Percentiles rank a stretch among this genome's conserved stretches.
These are phyloP conservation scores for Brachyhypopomus occidentalis DNA, from an alignment of 2,113 vertebrate species.

Conservation along the genomic window DNA sequence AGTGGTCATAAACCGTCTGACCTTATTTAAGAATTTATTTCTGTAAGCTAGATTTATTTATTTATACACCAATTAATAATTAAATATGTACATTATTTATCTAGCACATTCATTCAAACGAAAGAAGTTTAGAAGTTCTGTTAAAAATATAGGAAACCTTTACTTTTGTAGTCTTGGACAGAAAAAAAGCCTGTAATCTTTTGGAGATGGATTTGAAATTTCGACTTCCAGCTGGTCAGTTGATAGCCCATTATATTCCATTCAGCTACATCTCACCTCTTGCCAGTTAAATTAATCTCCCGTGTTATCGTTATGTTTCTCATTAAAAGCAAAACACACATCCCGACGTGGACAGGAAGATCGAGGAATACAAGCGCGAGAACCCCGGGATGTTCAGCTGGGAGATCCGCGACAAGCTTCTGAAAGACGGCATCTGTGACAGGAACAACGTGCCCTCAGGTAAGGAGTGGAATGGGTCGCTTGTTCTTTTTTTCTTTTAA, in stretches of 20 bases:
- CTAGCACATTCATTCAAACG: no score
- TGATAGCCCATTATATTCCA: neutral
- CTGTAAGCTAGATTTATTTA: no score
- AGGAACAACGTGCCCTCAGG: slow-evolving; percentile 96
- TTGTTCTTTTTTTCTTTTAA: neutral
- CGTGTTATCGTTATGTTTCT: neutral
- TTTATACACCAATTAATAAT: no score
- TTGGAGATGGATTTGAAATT: neutral
- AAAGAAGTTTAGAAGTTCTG: no score
- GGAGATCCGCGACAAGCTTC: slow-evolving; percentile 95
- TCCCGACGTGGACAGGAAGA: slow-evolving; percentile 96
- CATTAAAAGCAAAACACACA: slow-evolving; percentile 87
- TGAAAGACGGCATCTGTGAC: slow-evolving; percentile 95
- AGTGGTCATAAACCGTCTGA: no score
- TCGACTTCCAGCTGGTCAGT: neutral
- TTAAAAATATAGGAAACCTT: no score
- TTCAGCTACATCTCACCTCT: neutral
- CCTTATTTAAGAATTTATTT: no score
- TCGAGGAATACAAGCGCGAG: slow-evolving; percentile 95
- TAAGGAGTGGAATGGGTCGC: slow-evolving; percentile 55
- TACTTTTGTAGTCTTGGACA: no score
- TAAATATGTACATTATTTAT: no score
- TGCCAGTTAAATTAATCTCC: neutral
- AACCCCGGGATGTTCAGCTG: slow-evolving; percentile 99
- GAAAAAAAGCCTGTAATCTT: neutral